Percentiles rank a stretch among this genome's conserved stretches.
phyloP scores from a whole-genome alignment of 2,113 vertebrate genomes.

The Physeter macrocephalus region DNA sequence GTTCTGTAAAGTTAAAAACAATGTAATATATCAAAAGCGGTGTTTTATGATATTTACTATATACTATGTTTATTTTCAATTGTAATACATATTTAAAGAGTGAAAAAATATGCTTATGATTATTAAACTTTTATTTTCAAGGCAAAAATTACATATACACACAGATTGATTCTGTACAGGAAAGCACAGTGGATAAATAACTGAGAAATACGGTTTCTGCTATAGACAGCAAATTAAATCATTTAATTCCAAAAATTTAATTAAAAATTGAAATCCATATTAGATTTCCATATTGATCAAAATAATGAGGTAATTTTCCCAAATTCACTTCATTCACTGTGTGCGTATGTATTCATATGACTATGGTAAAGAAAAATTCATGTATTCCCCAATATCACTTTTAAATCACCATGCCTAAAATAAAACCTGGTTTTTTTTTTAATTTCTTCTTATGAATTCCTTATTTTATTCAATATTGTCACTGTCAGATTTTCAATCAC shows the following conservation, averaged over 20 bases:
- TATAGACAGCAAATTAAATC: neutral
- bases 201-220: neutral
- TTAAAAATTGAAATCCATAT: neutral
- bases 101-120: neutral
- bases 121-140: neutral
- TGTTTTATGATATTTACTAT: neutral
- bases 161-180: neutral
- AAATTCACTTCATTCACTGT: neutral
- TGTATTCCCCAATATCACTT: neutral
- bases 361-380: neutral
- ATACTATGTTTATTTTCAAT: neutral
- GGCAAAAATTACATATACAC: neutral
- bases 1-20: neutral
- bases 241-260: neutral
- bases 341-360: neutral
- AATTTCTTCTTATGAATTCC: neutral
- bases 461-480: neutral
- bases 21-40: neutral
- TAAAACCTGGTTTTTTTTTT: neutral
- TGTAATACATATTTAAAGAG: neutral
- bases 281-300: neutral
- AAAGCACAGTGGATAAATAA: neutral
- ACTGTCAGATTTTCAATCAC: neutral
- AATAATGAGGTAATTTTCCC: neutral
- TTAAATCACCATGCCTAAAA: neutral